A percentile compares a stretch with the other conserved stretches of the same genome.
Evolutionary conservation across 1,140 invertebrate genomes (phyloP).

Genomic region (Phocides pigmalion): DNA sequence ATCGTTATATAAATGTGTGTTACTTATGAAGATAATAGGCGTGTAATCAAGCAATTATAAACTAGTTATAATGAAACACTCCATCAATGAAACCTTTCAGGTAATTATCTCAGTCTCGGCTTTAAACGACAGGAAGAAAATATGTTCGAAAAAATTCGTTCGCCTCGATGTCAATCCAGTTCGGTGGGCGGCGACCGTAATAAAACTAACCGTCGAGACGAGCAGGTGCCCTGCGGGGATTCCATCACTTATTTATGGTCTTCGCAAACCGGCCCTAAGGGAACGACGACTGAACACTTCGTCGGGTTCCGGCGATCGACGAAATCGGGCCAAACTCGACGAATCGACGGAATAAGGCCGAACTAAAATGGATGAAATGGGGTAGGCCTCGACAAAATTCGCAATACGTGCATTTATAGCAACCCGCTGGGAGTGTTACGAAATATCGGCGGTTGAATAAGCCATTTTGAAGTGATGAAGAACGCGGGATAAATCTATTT

Average conservation of each 20-base stretch:
- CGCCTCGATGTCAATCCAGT: conserved; percentile 15
- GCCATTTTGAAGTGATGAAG: conserved; percentile 10
- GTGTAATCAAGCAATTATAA: background rate
- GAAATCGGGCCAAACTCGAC: conserved; percentile 2
- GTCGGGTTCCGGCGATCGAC: background rate
- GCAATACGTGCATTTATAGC: conserved; percentile 19
- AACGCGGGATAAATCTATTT: background rate
- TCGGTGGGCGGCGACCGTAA: conserved; percentile 9
- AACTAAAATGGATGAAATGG: conserved; percentile 6
- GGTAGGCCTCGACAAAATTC: conserved; percentile 3
- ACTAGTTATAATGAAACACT: background rate
- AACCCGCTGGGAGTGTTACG: conserved; percentile 6
- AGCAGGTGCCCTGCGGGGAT: conserved; percentile 13
- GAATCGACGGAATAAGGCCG: conserved; percentile 15
- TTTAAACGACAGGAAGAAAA: background rate
- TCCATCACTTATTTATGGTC: conserved; percentile 24
- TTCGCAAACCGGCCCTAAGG: conserved; percentile 2
- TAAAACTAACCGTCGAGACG: conserved; percentile 9
- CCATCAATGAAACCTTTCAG: background rate
- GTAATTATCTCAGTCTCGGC: background rate
- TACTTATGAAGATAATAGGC: too few relatives aligned
- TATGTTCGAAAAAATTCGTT: conserved; percentile 11
- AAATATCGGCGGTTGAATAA: conserved; percentile 12
- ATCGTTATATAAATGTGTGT: too few relatives aligned
- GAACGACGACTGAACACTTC: conserved; percentile 7